Evolutionary conservation across 2,888 invertebrate genomes (phyloP).

Genomic region (Microplitis manilae): DNA sequence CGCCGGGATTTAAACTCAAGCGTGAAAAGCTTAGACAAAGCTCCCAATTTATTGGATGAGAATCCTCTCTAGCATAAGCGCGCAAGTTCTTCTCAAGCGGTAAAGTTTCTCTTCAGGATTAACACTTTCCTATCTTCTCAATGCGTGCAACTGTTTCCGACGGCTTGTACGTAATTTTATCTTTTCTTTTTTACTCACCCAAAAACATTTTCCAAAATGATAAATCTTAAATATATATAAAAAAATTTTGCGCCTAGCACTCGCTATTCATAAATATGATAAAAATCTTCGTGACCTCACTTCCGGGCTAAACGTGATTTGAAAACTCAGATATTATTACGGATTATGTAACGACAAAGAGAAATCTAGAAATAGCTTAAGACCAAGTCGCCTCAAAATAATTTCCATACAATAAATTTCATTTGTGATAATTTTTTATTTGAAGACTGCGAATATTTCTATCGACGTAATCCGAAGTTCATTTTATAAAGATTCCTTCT

Average conservation of each 20-base stretch:
- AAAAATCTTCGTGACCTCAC: constrained; percentile 51
- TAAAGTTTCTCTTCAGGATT: constrained; percentile 74
- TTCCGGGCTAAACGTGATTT: constrained; percentile 32
- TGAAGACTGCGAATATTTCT: no score
- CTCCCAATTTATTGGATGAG: constrained; percentile 76
- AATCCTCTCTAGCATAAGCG: constrained; percentile 72
- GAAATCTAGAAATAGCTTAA: constrained; percentile 25
- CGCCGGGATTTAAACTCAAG: constrained; percentile 71
- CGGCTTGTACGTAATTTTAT: constrained; percentile 43
- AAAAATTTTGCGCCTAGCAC: constrained; percentile 51
- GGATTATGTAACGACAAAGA: background rate
- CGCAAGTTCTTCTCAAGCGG: constrained; percentile 68
- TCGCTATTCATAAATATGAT: constrained; percentile 51
- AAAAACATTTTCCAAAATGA: constrained; percentile 46
- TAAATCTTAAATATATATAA: constrained; percentile 54
- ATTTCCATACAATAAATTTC: no score
- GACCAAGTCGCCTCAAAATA: background rate
- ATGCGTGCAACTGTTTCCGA: constrained; percentile 57
- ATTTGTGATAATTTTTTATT: no score
- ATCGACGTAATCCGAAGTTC: no score
- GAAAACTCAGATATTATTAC: constrained; percentile 22
- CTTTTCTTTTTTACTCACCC: constrained; percentile 24
- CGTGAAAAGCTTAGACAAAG: constrained; percentile 76
- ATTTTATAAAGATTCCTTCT: no score
- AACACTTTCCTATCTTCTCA: constrained; percentile 74